Percentiles rank a stretch among this genome's conserved stretches.
These are phyloP conservation scores for Rallus crepitans DNA, from an alignment of 2,797 vertebrate species.

Conservation along the genomic window DNA sequence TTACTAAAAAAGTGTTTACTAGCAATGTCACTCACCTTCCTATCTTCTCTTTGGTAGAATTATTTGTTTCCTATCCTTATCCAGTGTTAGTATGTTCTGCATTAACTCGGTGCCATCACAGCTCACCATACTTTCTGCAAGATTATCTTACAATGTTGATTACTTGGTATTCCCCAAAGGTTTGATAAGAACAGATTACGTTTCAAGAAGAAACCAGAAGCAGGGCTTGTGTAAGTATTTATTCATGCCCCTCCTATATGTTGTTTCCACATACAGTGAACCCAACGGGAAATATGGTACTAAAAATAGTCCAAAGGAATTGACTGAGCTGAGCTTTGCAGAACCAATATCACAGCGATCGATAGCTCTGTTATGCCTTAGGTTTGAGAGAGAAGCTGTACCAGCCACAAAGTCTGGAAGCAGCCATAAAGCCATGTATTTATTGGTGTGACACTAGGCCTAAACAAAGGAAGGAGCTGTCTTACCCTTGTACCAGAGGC, in stretches of 20 bases:
- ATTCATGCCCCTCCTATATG: background rate
- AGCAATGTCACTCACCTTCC: background rate
- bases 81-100: background rate
- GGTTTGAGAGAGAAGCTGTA: conserved; percentile 25
- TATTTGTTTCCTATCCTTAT: background rate
- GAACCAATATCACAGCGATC: background rate
- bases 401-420: background rate
- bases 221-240: background rate
- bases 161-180: background rate
- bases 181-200: background rate
- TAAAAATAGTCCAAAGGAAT: conserved; percentile 40
- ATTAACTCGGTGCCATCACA: background rate
- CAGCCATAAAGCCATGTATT: background rate
- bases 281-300: background rate
- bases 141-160: background rate
- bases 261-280: background rate
- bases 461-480: background rate
- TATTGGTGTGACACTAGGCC: background rate
- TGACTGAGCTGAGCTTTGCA: background rate
- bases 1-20: background rate
- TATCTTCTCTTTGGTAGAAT: background rate
- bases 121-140: background rate
- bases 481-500: background rate
- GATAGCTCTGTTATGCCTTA: background rate
- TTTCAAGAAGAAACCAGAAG: background rate